These are phyloP conservation scores for Pocillopora meandrina DNA, from an alignment of 92 coral and sea anemone genomes.

Conservation along the genomic window DNA sequence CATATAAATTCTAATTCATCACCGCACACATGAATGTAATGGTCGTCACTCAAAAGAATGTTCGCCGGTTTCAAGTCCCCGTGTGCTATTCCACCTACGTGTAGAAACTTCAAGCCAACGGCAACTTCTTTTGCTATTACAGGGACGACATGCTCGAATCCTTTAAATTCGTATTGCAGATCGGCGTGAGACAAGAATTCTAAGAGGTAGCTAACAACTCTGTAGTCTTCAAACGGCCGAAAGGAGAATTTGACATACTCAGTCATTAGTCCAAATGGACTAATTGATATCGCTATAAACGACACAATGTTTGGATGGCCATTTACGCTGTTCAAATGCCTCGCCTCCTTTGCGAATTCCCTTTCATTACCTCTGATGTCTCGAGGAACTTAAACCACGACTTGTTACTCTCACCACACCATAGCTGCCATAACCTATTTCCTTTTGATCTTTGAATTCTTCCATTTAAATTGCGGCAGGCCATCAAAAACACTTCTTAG, in stretches of 20 bases:
- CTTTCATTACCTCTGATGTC: not conserved
- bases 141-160: slow-evolving; percentile 12
- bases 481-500: too few relatives aligned
- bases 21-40: not conserved
- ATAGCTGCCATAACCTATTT: too few relatives aligned
- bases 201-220: slow-evolving; percentile 5
- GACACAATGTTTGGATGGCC: slow-evolving; percentile 21
- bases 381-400: too few relatives aligned
- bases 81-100: not conserved
- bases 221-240: not conserved
- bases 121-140: not conserved
- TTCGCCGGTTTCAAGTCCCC: slow-evolving; percentile 1
- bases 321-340: slow-evolving; percentile 18
- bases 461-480: too few relatives aligned
- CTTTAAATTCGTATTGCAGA: not conserved
- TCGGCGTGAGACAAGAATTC: slow-evolving; percentile 11
- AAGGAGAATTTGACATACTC: slow-evolving; percentile 14
- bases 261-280: not conserved
- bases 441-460: too few relatives aligned
- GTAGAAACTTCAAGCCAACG: not conserved
- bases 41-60: not conserved
- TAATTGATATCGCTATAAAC: not conserved
- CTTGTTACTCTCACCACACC: too few relatives aligned
- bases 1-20: not conserved
- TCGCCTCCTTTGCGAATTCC: slow-evolving; percentile 20